Evolutionary conservation across 2,113 vertebrate species (phyloP).

Genomic region (Ammodramus savannarum): DNA sequence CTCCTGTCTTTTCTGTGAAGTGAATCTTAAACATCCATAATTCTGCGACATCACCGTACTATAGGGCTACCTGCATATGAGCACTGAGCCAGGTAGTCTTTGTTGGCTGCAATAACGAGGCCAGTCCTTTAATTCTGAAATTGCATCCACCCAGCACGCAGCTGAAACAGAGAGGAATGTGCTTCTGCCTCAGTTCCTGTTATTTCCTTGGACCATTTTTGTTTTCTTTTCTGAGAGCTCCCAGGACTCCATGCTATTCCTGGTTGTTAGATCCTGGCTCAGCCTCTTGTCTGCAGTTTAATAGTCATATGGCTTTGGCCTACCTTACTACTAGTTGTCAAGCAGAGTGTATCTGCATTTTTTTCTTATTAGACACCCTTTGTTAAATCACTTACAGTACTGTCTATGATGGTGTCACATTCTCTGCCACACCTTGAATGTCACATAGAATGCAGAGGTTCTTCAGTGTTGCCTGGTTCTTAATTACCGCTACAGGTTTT

Average conservation of each 20-base stretch:
- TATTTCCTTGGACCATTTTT: not conserved
- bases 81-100: not conserved
- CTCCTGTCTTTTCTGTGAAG: not conserved
- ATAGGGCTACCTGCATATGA: rapidly evolving
- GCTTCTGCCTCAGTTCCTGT: not conserved
- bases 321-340: not conserved
- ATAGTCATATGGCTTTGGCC: not conserved
- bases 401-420: not conserved
- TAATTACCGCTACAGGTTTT: not conserved
- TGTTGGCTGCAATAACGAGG: not conserved
- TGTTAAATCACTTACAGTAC: not conserved
- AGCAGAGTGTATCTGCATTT: not conserved
- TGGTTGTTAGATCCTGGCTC: not conserved
- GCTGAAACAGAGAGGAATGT: not conserved
- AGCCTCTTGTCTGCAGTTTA: not conserved
- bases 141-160: not conserved
- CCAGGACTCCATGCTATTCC: not conserved
- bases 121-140: not conserved
- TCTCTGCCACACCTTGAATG: not conserved
- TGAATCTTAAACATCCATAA: not conserved
- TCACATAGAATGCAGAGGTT: not conserved
- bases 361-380: not conserved
- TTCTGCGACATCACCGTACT: not conserved
- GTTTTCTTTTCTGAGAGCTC: not conserved
- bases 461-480: not conserved